Base-by-base conservation (phyloP, 2,797 vertebrate genomes). In the Hydrocynus forskahlii region DNA sequence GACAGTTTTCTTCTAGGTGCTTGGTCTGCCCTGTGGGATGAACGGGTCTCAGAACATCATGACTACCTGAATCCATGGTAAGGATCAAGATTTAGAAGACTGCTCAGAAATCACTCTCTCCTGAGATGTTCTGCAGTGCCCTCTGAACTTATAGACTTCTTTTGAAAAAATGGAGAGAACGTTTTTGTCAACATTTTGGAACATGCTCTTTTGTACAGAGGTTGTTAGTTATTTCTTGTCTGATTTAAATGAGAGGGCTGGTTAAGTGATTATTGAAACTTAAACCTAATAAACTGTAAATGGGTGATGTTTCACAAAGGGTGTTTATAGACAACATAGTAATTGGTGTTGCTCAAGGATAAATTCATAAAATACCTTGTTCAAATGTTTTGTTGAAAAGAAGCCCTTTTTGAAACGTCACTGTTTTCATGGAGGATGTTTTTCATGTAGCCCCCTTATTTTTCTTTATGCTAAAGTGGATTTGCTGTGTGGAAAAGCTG, bases 381-480 rank as follows among this genome's bases (percentile, higher is more conserved):
- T 90, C 64, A 75, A 76, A 50, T 0, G 80, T 69, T 86, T 52
- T 52, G 57, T 0, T 77, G 8, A 84, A 78, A 87, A 77, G 45
- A 70, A 87, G 52, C 96, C 97, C 96, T 97, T 98, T 98, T 95
- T 99, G 97, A 98, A 98, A 96, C 92, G 79, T 93, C 95, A 91
- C 96, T 94, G 83, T 89, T 93, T 94, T 90, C 87, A 89, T 92
- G 86, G 94, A 96, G 95, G 96, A 95, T 87, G 89, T 91, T 94
- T 95, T 95, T 95, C 93, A 99, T 99, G 97, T 97, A 98, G 98
- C 95, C 94, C 95, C 96, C 94, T 96, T 98, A 95, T 99, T 96
- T 99, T 97, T 97, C 94, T 99, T 98, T 97, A 97, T 98, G 97
- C 97, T 98, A 95, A 98, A 99, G 97, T 98, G 97, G 96, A 98